Percentiles rank a stretch among this genome's conserved stretches.
Evolutionary conservation across 2,113 vertebrate species (phyloP).

Genomic region (Chaetops frenatus): DNA sequence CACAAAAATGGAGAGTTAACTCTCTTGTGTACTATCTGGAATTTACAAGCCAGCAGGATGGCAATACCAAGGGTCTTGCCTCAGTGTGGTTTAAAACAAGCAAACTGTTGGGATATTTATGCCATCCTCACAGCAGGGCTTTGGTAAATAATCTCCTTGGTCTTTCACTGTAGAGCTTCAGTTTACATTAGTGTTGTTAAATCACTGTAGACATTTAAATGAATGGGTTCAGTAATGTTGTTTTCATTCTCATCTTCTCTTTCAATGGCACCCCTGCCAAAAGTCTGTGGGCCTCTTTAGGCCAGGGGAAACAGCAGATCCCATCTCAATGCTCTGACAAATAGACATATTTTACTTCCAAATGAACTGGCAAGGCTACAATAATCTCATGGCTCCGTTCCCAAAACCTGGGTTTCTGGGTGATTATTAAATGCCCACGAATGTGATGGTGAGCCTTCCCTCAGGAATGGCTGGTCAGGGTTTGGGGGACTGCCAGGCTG

Average conservation of each 20-base stretch:
- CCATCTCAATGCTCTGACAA: not conserved
- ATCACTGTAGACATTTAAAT: not conserved
- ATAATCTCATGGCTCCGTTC: not conserved
- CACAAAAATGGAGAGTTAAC: not conserved
- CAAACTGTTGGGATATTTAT: not conserved
- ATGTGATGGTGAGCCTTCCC: not conserved
- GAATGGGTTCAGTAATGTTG: not conserved
- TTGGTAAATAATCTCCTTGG: not conserved
- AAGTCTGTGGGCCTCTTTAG: not conserved
- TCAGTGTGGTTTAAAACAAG: not conserved
- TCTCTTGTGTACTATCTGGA: not conserved
- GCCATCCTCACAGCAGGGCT: not conserved
- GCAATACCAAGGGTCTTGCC: not conserved
- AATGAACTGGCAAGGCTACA: not conserved
- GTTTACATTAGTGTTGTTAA: not conserved
- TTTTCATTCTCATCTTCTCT: not conserved
- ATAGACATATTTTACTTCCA: not conserved
- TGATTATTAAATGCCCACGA: not conserved
- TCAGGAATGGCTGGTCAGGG: not conserved
- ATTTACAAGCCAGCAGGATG: not conserved
- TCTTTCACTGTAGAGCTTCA: not conserved
- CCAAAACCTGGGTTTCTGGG: not conserved
- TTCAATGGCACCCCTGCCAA: not conserved
- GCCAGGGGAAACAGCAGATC: not conserved
- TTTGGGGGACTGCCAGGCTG: not conserved